Evolutionary conservation across 2,888 invertebrate species (phyloP).

Genomic region (Eupithecia subfuscata): DNA sequence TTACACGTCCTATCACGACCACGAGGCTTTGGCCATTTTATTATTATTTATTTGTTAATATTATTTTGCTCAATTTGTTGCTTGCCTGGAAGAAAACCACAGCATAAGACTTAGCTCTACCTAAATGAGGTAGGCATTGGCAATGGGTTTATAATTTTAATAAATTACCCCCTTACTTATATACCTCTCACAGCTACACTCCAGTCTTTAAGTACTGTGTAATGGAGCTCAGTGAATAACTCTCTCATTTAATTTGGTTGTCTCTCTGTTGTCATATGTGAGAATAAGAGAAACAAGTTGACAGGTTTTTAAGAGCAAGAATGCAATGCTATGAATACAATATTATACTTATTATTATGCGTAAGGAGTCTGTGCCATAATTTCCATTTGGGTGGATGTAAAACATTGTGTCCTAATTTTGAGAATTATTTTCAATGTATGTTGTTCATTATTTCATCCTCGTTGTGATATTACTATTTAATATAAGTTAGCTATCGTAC

Average conservation of each 20-base stretch:
- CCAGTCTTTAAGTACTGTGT: no score
- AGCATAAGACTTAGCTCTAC: conserved; percentile 11
- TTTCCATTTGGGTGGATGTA: conserved; percentile 14
- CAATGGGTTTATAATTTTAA: conserved; percentile 3
- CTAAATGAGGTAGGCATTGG: conserved; percentile 30
- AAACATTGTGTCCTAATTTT: neutral
- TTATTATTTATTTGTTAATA: conserved; percentile 11
- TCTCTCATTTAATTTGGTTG: neutral
- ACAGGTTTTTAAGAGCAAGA: neutral
- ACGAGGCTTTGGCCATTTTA: neutral
- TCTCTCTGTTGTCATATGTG: neutral
- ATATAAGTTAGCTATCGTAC: conserved; percentile 29
- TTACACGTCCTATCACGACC: neutral
- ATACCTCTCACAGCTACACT: neutral
- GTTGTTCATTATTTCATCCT: conserved; percentile 8
- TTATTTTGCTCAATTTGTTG: conserved; percentile 24
- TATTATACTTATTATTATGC: neutral
- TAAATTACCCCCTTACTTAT: neutral
- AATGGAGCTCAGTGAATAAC: neutral
- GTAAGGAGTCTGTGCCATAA: conserved; percentile 27
- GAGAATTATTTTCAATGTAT: neutral
- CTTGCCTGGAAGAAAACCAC: neutral
- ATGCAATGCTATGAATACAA: neutral
- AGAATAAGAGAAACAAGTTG: neutral
- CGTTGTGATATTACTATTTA: conserved; percentile 57